Percentiles rank a stretch among this genome's conserved stretches.
Conservation (phyloP, 1,140 invertebrate species). For the Brachionus koreanus region DNA sequence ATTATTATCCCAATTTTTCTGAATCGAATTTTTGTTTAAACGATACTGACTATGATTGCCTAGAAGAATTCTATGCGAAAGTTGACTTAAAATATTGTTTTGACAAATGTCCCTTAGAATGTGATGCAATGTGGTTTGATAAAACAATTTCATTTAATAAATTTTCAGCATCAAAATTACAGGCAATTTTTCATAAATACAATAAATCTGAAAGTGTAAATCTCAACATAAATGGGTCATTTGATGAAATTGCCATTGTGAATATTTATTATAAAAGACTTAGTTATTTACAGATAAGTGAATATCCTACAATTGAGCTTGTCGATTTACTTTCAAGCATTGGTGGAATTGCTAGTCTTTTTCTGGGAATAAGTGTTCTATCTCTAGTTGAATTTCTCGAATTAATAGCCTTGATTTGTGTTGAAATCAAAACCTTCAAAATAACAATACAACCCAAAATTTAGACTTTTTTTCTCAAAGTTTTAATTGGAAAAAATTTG, state of each 20-base stretch:
- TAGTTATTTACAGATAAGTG: neutral
- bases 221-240: neutral
- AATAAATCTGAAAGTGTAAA: neutral
- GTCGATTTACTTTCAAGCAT: neutral
- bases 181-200: neutral
- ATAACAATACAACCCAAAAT: no score
- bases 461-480: no score
- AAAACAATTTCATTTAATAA: neutral
- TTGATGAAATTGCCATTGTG: neutral
- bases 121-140: neutral
- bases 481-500: no score
- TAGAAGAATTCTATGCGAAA: neutral
- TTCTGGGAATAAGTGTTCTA: slow-evolving; percentile 23
- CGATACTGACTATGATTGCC: neutral
- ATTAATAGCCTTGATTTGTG: neutral
- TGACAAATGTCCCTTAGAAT: neutral
- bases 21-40: neutral
- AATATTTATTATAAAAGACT: slow-evolving; percentile 15
- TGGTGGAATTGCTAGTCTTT: neutral
- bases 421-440: no score
- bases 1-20: neutral
- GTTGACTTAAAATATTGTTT: neutral
- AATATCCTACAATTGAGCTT: neutral
- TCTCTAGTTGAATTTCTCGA: neutral
- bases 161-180: neutral